phyloP scores from a whole-genome alignment of 1,140 invertebrate genomes.

The Lysiphlebus fabarum region DNA sequence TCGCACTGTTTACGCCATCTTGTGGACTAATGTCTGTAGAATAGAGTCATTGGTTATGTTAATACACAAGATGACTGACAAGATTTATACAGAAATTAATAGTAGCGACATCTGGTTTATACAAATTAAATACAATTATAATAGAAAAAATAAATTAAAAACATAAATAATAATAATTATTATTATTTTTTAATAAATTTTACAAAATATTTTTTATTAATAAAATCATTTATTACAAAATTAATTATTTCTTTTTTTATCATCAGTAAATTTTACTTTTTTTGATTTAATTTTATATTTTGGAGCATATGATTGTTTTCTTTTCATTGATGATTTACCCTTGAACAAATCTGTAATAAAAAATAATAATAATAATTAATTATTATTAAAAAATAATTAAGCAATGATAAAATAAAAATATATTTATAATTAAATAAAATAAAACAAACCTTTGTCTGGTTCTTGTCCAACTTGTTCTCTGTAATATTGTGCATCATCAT shows the following conservation, averaged over 20 bases:
- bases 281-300: slow-evolving; percentile 6
- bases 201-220: too few relatives aligned
- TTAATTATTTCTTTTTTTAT: slow-evolving; percentile 4
- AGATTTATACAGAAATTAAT: too few relatives aligned
- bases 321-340: background rate
- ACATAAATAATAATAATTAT: too few relatives aligned
- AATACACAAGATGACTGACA: too few relatives aligned
- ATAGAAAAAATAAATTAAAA: too few relatives aligned
- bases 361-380: background rate
- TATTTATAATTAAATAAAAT: too few relatives aligned
- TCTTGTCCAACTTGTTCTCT: slow-evolving; percentile 81
- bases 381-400: background rate
- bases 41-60: too few relatives aligned
- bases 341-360: slow-evolving; percentile 4
- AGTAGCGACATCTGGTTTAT: background rate
- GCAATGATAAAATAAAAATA: background rate
- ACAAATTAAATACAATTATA: background rate
- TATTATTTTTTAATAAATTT: too few relatives aligned
- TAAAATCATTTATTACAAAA: too few relatives aligned
- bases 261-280: slow-evolving; percentile 10
- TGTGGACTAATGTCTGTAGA: slow-evolving; percentile 19
- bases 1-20: slow-evolving; percentile 43
- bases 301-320: slow-evolving; percentile 1
- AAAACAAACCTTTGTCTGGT: slow-evolving; percentile 70
- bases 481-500: slow-evolving; percentile 81